Base-by-base conservation (phyloP, 2,888 invertebrate genomes). In the Lamproptera curius region DNA sequence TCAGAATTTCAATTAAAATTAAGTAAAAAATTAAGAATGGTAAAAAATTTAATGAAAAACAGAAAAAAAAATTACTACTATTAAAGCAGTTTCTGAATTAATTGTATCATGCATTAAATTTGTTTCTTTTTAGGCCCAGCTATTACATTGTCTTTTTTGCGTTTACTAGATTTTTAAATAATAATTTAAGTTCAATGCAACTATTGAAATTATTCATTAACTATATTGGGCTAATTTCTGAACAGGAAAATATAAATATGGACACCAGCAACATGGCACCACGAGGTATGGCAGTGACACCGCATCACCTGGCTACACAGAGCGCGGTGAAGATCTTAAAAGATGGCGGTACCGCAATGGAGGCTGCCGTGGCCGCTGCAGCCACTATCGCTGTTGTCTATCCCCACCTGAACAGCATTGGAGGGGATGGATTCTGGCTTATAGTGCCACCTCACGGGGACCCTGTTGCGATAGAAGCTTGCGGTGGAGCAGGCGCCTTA, bases 401-500 rank as follows among this genome's bases (percentile, higher is more conserved):
- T 41, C 86, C 86, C 15, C 82, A 85, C 40, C 82, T 82, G 83
- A 85, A 81, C 52, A 62, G 76, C 42, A 80, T 86, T 17, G 86
- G 85, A 1, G 85, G 86, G 1, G 86, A 86, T 50, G 70, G 78
- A 0, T 82, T 82, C 54, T 86, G 85, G 86, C 70, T 86, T 0
- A 85, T 86, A 10, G 41, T 83, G 6, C 83, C 85, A 13, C 86
- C 86, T 8, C 55, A 69, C 10, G 79, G 68, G 9, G 76, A 82
- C 0, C 83, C 81, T 8, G 33, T 85, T 2, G 80, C 62, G 2
- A 85, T 86, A 10, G 84, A 86, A 62, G 86, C 82, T 8, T 80
- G 81, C 53, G 86, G 86, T 16, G 57, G 62, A 11, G 82, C 78
- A 3, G 86, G 86, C 0, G 79, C 76, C 28, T 61, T 83, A 51